These are phyloP conservation scores for Hydrozoanthus gracilis DNA, from an alignment of 92 coral and sea anemone genomes.

Conservation along the genomic window DNA sequence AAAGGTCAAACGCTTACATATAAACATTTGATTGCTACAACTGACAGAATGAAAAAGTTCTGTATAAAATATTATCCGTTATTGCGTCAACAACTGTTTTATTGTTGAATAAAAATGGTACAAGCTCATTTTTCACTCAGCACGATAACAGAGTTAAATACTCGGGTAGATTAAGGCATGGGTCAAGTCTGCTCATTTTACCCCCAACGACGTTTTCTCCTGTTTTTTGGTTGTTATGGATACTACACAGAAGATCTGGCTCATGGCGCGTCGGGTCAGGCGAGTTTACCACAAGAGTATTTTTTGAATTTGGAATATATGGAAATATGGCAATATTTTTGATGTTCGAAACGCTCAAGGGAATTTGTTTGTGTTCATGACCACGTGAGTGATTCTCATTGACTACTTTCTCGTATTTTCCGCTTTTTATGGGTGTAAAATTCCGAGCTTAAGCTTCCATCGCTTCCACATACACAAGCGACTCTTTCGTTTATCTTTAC, in stretches of 20 bases:
- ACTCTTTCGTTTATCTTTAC: too few species aligned
- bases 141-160: too few species aligned
- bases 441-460: not conserved
- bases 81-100: too few species aligned
- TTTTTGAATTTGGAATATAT: not conserved
- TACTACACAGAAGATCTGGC: not conserved
- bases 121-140: too few species aligned
- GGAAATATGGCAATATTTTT: not conserved
- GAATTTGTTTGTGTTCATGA: too few species aligned
- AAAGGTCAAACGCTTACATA: too few species aligned
- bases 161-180: conserved; percentile 33
- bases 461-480: not conserved
- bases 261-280: not conserved
- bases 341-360: conserved; percentile 2
- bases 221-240: conserved; percentile 2
- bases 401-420: conserved; percentile 3
- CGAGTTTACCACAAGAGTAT: not conserved
- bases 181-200: conserved; percentile 19
- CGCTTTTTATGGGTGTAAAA: not conserved
- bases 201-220: conserved; percentile 25
- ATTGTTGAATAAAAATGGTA: too few species aligned
- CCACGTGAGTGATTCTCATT: conserved; percentile 2
- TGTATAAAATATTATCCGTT: too few species aligned
- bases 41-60: too few species aligned
- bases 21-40: too few species aligned